A percentile compares a stretch with the other conserved stretches of the same genome.
These are phyloP conservation scores for Limenitis camilla DNA, from an alignment of 2,888 invertebrate genomes.

Conservation along the genomic window DNA sequence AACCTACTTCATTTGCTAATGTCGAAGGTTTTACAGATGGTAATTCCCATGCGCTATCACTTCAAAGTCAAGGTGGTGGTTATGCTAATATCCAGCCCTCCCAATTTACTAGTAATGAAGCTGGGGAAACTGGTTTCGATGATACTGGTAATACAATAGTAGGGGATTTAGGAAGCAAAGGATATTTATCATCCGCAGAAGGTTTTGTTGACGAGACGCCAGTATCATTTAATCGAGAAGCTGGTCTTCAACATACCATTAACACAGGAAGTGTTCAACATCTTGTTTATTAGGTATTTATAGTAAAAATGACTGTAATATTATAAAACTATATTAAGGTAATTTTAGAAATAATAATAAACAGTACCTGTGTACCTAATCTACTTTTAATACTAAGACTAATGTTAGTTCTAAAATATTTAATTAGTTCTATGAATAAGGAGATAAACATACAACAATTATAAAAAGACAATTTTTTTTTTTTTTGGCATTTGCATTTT, in stretches of 20 bases:
- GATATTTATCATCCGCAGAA: conserved; percentile 35
- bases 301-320: too few species aligned
- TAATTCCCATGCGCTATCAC: conserved; percentile 32
- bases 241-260: conserved; percentile 53
- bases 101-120: conserved; percentile 38
- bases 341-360: too few species aligned
- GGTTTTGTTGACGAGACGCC: conserved; percentile 41
- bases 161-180: conserved; percentile 37
- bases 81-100: conserved; percentile 32
- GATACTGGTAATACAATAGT: conserved; percentile 39
- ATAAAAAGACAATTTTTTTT: too few species aligned
- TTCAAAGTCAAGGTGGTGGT: conserved; percentile 22
- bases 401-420: too few species aligned
- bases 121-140: conserved; percentile 37
- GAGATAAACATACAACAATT: too few species aligned
- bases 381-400: too few species aligned
- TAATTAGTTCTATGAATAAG: too few species aligned
- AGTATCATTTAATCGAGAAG: conserved; percentile 51
- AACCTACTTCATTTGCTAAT: conserved; percentile 39
- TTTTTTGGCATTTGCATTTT: too few species aligned
- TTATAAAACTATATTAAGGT: too few species aligned
- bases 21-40: conserved; percentile 44
- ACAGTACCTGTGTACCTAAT: too few species aligned
- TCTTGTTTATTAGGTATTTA: conserved; percentile 42
- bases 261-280: conserved; percentile 56